Conservation (phyloP, 2,113 vertebrate genomes). For the Otus sunia region DNA sequence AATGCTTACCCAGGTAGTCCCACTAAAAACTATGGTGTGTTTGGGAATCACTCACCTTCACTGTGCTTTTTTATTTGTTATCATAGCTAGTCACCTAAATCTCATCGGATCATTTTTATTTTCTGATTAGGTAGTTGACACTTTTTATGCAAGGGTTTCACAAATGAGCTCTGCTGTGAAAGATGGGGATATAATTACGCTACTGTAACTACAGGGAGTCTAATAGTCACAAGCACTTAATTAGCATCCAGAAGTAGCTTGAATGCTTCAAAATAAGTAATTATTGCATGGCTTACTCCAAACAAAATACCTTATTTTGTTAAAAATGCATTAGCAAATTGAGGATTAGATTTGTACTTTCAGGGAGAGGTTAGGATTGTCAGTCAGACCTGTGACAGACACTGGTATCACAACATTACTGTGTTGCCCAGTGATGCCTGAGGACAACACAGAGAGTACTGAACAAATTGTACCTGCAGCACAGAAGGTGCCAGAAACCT, state of each 20-base stretch:
- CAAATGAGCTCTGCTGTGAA: neutral
- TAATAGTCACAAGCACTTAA: slow-evolving; percentile 13
- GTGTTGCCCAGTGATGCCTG: neutral
- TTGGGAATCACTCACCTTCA: neutral
- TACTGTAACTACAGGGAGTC: neutral
- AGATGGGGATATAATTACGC: neutral
- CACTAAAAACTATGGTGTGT: neutral
- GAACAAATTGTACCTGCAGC: slow-evolving; percentile 13
- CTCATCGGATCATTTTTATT: neutral
- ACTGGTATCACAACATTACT: neutral
- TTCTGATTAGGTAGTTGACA: neutral
- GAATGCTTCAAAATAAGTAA: neutral
- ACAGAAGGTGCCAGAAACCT: neutral
- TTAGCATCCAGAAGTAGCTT: neutral
- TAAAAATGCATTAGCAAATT: neutral
- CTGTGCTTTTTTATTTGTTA: neutral
- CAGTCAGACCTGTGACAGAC: neutral
- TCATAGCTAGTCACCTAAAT: neutral
- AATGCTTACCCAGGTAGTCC: neutral
- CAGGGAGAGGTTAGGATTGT: neutral
- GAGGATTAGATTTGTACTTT: neutral
- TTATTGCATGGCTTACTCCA: neutral
- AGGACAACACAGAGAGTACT: neutral
- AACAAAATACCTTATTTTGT: neutral
- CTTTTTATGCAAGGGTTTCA: neutral